phyloP scores from a whole-genome alignment of 2,113 vertebrate genomes.

The Micromys minutus region DNA sequence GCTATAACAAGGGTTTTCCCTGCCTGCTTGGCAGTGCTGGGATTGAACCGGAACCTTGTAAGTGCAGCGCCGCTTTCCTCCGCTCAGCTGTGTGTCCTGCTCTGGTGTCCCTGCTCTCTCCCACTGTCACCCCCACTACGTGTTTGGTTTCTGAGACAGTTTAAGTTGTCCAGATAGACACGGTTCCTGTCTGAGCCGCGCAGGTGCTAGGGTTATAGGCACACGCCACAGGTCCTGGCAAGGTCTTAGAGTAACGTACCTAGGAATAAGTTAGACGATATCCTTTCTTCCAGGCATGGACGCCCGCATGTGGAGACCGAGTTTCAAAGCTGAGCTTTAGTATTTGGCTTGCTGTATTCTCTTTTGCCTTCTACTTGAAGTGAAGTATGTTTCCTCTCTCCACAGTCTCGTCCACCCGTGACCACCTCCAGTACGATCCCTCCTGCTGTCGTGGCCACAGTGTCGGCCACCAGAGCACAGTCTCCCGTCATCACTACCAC shows the following conservation, averaged over 20 bases:
- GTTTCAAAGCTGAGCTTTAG: neutral
- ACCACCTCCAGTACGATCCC: slow-evolving; percentile 95
- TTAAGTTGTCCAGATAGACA: neutral
- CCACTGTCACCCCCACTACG: no score
- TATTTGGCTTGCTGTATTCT: neutral
- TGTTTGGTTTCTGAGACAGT: neutral
- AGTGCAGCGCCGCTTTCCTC: neutral
- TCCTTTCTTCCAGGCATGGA: neutral
- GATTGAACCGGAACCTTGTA: neutral
- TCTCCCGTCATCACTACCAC: slow-evolving; percentile 95
- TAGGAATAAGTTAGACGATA: slow-evolving; percentile 23
- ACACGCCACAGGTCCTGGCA: neutral
- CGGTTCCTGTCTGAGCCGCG: neutral
- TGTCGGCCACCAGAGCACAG: slow-evolving; percentile 95
- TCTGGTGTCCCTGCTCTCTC: neutral
- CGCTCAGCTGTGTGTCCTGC: neutral
- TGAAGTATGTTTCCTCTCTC: slow-evolving; percentile 54
- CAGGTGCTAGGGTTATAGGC: neutral
- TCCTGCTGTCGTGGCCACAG: slow-evolving; percentile 95
- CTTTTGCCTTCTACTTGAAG: slow-evolving; percentile 51
- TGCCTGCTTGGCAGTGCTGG: neutral
- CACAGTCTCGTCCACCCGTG: slow-evolving; percentile 93
- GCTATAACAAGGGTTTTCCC: neutral
- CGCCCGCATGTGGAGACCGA: neutral
- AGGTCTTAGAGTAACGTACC: neutral